Base-by-base conservation (phyloP, 2,113 vertebrate genomes). In the Pycnonotus jocosus region DNA sequence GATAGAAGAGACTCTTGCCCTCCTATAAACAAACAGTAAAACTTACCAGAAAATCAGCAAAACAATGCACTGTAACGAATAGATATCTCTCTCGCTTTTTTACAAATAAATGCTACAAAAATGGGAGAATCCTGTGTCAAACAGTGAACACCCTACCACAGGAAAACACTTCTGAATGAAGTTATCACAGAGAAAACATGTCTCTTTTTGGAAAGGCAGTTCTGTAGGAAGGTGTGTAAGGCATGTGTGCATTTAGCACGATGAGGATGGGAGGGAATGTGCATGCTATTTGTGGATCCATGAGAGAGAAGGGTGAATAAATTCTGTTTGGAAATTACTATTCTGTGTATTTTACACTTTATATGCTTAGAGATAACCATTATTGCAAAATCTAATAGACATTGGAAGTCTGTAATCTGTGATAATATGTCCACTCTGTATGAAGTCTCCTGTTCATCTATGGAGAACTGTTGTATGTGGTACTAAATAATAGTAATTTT, bases 81-180 rank as follows among this genome's bases (percentile, higher is more conserved):
- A 64, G 50, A 31, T 20, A n/a, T 3, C 3, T 37, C 13, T 72
- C 87, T 48, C 53, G 40, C 3, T 8, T n/a, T 72, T 85, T 82
- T 56, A 47, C 24, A 61, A 61, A 76, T 33, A 69, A 65, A 77
- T 20, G 9, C 8, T 35, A 54, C 78, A 72, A 42, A 56, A 77
- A 61, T 37, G 17, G 25, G 38, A 91, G 19, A 74, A 50, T 24
- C 25, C 54, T 38, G 4, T 31, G 14, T 57, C 47, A 66, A 58
- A 50, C 10, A 38, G 24, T 22, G 27, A 0, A 1, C 4, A 15
- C 7, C 51, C 24, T 72, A 40, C 4, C 6, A 35, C 9, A 57
- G 22, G 12, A 57, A 80, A 81, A 35, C 7, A 21, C 7, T 40
- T 44, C 12, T 44, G 37, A 82, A 91, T 57, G 9, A 74, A 57